Percentiles rank a stretch among this genome's conserved stretches.
Conservation (phyloP, 2,113 vertebrate genomes). For the human region DNA sequence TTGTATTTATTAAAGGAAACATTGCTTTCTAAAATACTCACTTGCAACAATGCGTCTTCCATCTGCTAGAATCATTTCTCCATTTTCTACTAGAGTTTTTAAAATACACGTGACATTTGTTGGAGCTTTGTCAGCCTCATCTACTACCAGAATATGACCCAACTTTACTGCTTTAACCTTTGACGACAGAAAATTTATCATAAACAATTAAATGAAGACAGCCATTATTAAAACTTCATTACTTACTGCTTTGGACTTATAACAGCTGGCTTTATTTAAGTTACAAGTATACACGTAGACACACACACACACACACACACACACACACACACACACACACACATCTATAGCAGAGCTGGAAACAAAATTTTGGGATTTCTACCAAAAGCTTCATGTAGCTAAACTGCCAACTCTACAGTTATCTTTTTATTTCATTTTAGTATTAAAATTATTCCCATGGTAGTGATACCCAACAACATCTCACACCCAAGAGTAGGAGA, state of each 20-base stretch:
- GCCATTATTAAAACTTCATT: not conserved
- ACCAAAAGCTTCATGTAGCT: not conserved
- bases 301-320: too few species aligned
- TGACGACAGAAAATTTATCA: constrained; percentile 68
- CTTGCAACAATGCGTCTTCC: constrained; percentile 94
- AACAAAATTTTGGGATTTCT: not conserved
- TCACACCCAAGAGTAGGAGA: not conserved
- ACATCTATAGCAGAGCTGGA: not conserved
- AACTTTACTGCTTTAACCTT: constrained; percentile 96
- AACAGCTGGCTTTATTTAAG: constrained; percentile 12
- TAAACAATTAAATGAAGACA: constrained; percentile 33
- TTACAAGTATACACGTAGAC: not conserved
- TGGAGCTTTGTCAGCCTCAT: constrained; percentile 98
- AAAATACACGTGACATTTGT: constrained; percentile 98
- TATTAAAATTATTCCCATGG: not conserved
- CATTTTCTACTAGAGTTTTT: constrained; percentile 97
- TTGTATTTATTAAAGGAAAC: not conserved
- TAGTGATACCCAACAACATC: not conserved
- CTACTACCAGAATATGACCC: constrained; percentile 94
- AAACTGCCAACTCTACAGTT: not conserved
- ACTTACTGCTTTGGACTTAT: not conserved
- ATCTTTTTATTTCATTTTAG: not conserved
- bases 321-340: not conserved
- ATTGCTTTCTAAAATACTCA: constrained; percentile 79
- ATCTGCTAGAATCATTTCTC: constrained; percentile 98